These are phyloP conservation scores for Morpho achilles DNA, from an alignment of 2,888 invertebrate species.

Conservation along the genomic window DNA sequence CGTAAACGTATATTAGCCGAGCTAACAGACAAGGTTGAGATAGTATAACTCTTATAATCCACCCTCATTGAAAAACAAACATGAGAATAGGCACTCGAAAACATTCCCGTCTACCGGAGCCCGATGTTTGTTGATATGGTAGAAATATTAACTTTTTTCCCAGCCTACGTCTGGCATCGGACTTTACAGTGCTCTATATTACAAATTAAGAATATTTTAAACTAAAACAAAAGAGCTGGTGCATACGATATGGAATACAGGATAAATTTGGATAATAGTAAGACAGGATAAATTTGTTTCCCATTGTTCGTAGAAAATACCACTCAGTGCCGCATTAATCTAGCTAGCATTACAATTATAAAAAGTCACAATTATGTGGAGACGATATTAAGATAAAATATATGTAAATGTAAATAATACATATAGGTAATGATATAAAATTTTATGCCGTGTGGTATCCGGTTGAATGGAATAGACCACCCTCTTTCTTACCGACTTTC, in stretches of 20 bases:
- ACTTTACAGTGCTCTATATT: constrained; percentile 50
- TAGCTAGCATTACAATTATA: background rate
- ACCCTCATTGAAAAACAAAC: constrained; percentile 43
- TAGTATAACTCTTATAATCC: constrained; percentile 39
- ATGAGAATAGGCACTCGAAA: constrained; percentile 34
- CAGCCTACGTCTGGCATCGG: constrained; percentile 37
- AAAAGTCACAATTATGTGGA: no score
- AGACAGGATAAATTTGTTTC: constrained; percentile 44
- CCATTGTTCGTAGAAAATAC: constrained; percentile 18
- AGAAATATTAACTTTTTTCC: constrained; percentile 37
- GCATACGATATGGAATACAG: constrained; percentile 39
- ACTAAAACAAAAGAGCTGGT: constrained; percentile 14
- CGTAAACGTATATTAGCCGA: constrained; percentile 21
- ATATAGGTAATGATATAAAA: no score
- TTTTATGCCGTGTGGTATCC: no score
- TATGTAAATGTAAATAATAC: no score
- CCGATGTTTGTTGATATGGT: constrained; percentile 45
- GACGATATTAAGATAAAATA: no score
- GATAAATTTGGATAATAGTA: constrained; percentile 50
- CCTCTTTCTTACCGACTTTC: no score
- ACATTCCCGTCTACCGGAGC: constrained; percentile 33
- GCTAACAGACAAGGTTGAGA: constrained; percentile 30
- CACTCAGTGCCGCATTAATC: background rate
- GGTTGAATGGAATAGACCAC: no score
- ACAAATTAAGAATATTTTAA: constrained; percentile 39